phyloP scores from a whole-genome alignment of 2,797 vertebrate genomes.

The Prionace glauca region DNA sequence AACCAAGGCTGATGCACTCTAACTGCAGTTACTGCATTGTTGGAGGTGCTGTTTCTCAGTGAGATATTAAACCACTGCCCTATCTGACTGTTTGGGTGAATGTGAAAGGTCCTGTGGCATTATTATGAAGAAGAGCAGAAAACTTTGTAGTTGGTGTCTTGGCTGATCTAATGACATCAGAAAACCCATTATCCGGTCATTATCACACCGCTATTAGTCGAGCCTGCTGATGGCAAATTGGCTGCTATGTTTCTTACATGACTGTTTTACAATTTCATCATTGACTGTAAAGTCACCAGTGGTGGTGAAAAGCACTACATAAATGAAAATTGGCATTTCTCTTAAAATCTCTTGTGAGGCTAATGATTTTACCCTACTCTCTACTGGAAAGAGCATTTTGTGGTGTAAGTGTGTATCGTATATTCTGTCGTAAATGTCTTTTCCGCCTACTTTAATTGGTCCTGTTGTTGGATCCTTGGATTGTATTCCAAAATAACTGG shows the following conservation, averaged over 20 bases:
- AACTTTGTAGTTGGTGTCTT: background rate
- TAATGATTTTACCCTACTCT: background rate
- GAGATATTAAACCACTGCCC: background rate
- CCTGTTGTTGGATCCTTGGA: background rate
- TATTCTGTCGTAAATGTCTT: background rate
- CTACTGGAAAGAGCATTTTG: no score
- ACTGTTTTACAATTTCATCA: background rate
- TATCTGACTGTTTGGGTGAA: background rate
- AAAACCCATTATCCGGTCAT: background rate
- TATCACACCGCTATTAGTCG: background rate
- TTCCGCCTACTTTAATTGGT: background rate
- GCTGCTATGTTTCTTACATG: background rate
- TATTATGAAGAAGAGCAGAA: background rate
- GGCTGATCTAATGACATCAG: background rate
- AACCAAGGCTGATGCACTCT: background rate
- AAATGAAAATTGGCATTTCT: background rate
- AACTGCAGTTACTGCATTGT: background rate
- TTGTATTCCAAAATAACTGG: background rate
- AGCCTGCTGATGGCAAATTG: background rate
- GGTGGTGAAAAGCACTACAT: background rate
- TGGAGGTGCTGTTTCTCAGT: background rate
- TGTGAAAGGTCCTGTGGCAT: background rate
- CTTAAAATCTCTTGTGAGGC: background rate
- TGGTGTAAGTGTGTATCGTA: background rate
- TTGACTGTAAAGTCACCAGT: background rate